A percentile compares a stretch with the other conserved stretches of the same genome.
Evolutionary conservation across 2,797 vertebrate genomes (phyloP).

Genomic region (Lophotriccus pileatus): DNA sequence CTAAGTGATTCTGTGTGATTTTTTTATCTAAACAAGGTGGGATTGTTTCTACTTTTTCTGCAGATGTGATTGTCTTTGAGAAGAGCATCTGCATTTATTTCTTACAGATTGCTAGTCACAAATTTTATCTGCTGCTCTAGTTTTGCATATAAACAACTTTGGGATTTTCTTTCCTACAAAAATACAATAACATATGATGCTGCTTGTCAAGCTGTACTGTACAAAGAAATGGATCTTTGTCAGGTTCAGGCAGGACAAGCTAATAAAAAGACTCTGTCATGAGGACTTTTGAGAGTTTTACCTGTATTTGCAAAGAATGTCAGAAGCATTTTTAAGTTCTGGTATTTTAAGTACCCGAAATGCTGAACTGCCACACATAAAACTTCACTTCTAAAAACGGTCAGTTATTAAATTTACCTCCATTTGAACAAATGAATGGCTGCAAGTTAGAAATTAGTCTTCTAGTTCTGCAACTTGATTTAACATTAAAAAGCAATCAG

Average conservation of each 20-base stretch:
- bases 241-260: background rate
- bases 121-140: conserved; percentile 9
- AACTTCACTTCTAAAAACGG: background rate
- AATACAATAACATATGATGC: background rate
- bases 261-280: background rate
- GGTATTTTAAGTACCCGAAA: background rate
- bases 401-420: background rate
- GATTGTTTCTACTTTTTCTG: background rate
- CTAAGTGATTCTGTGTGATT: conserved; percentile 14
- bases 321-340: background rate
- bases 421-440: background rate
- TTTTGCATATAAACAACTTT: conserved; percentile 35
- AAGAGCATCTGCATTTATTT: conserved; percentile 36
- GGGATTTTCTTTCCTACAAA: background rate
- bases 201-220: background rate
- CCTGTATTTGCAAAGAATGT: background rate
- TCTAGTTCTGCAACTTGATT: background rate
- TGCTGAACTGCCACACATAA: background rate
- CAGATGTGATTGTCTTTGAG: background rate
- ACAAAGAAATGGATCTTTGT: background rate
- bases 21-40: conserved; percentile 7
- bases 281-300: background rate
- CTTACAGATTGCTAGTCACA: background rate
- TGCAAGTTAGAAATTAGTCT: background rate
- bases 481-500: background rate